Evolutionary conservation across 2,113 vertebrate genomes (phyloP), one percentile per base, ranked within the genome.

Genomic region (Stegostoma tigrinum): DNA sequence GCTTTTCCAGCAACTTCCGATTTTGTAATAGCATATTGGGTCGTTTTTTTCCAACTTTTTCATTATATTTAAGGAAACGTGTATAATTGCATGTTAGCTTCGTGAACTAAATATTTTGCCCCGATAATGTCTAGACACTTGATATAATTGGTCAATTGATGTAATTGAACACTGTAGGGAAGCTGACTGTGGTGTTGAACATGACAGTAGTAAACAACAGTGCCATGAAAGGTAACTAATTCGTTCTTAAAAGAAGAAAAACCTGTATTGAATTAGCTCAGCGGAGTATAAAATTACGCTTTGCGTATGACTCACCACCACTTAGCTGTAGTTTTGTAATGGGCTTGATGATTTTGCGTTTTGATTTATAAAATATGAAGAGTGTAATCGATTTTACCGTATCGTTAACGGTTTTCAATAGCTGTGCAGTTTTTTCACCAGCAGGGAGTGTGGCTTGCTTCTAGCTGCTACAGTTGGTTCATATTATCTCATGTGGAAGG

Each of bases 401-500:
- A 66, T 23, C 89, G 0, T 23, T 38, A n/a, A 93, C 5, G 19
- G 52, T 95, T 72, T 48, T 52, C 94, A 75, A 68, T 52, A 27
- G 94, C 67, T 17, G 68, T 95, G 42, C 38, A 48, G 68, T 48
- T 52, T n/a, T 95, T 95, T 75, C 94, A 95, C 68, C 94, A 95
- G 45, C 42, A 95, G 94, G 66, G 94, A 48, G 94, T 48, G 94
- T 6, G 15, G 42, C 68, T 72, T 48, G 94, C 38, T 94, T 42
- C 66, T 0, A 30, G 67, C 24, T 70, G 93, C 19, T 75, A 27
- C 24, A 17, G 68, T 52, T 45, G 38, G 38, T 89, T 89, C 52
- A 48, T 61, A 90, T 64, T 34, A 27, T 90, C 87, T 90, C 87
- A 1, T 90, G 38, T 75, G 94, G 42, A 72, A 48, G 94, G 34